Percentiles rank a stretch among this genome's conserved stretches.
Conservation (phyloP, 2,113 vertebrate genomes). For the Barbus barbus region DNA sequence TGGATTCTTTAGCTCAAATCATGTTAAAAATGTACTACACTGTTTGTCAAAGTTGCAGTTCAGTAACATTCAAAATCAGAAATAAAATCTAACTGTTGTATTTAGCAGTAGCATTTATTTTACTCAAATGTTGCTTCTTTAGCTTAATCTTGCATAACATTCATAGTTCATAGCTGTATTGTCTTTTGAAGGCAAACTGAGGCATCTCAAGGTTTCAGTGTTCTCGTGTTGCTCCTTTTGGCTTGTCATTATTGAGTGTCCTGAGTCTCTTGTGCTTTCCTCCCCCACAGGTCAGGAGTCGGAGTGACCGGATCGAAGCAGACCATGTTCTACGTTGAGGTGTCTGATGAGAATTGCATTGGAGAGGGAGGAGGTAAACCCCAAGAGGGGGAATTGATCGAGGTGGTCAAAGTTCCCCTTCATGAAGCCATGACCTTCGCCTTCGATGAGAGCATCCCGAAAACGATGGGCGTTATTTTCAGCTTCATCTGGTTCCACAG, state of each 20-base stretch:
- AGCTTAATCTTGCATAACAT: background rate
- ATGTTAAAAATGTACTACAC: background rate
- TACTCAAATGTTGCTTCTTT: background rate
- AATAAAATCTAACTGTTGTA: background rate
- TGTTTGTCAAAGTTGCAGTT: background rate
- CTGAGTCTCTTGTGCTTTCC: background rate
- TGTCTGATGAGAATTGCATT: slow-evolving; percentile 83
- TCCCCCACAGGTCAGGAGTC: slow-evolving; percentile 79
- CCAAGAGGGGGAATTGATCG: slow-evolving; percentile 86
- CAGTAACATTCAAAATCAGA: background rate
- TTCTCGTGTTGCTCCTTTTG: background rate
- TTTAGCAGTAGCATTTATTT: background rate
- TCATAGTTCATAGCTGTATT: background rate
- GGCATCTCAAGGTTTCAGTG: background rate
- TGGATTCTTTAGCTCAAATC: background rate
- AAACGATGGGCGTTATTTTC: slow-evolving; percentile 87
- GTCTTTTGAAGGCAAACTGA: background rate
- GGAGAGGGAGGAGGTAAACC: slow-evolving; percentile 81
- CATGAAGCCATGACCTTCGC: slow-evolving; percentile 87
- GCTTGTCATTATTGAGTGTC: background rate
- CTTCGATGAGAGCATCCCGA: slow-evolving; percentile 82
- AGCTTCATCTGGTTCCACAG: slow-evolving; percentile 90
- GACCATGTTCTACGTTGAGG: slow-evolving; percentile 88
- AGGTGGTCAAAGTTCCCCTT: slow-evolving; percentile 87
- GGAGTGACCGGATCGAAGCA: slow-evolving; percentile 84